A percentile compares a stretch with the other conserved stretches of the same genome.
phyloP scores from a whole-genome alignment of 2,113 vertebrate genomes.

The Bubo bubo region DNA sequence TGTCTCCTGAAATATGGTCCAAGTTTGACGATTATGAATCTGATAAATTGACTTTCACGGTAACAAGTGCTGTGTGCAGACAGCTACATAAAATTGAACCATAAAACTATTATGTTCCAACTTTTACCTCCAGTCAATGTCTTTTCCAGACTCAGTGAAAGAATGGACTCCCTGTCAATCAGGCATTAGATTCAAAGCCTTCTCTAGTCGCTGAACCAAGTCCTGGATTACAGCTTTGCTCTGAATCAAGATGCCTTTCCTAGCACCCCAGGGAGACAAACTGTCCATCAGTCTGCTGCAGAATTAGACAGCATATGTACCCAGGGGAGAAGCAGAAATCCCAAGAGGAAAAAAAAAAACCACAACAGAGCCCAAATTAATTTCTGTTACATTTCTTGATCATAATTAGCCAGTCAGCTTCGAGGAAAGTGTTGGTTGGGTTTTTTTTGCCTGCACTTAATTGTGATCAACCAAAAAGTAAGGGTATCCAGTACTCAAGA shows the following conservation, averaged over 20 bases:
- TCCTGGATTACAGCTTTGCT: background rate
- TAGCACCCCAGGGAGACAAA: background rate
- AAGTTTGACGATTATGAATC: background rate
- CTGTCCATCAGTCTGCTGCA: background rate
- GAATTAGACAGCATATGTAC: rapidly evolving
- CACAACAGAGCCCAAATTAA: too few species aligned
- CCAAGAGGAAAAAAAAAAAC: background rate
- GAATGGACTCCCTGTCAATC: background rate
- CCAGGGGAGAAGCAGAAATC: background rate
- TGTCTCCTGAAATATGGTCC: background rate
- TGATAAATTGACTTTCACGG: background rate
- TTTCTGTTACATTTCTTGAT: background rate
- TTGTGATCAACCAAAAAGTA: too few species aligned
- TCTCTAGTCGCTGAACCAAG: background rate
- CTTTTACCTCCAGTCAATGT: background rate
- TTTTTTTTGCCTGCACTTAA: background rate
- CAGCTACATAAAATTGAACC: background rate
- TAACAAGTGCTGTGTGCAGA: background rate
- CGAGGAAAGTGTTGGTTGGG: too few species aligned
- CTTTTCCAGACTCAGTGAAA: background rate
- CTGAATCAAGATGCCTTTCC: background rate
- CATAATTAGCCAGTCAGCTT: background rate
- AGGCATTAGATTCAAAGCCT: background rate
- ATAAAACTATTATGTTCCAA: background rate
- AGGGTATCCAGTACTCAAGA: too few species aligned